Conservation (phyloP, 30 jellyfish, hydroid and myxozoan species). For the Aurelia sp. region DNA sequence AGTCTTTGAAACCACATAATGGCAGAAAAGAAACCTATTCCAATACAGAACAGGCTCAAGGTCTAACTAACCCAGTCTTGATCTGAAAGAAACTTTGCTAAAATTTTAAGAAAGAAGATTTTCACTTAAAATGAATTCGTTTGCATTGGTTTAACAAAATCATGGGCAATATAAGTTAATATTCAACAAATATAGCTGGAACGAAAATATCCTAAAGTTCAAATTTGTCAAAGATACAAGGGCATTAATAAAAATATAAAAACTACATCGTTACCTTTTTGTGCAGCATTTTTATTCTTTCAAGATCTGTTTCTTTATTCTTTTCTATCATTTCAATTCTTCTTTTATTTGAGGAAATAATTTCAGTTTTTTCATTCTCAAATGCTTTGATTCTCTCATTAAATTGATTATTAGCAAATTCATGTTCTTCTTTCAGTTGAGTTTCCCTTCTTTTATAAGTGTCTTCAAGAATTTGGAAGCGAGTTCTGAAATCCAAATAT, state of each 20-base stretch:
- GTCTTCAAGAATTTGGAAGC: conserved; percentile 79
- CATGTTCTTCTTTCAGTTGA: conserved; percentile 82
- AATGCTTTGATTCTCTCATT: conserved; percentile 68
- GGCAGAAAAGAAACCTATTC: too few relatives aligned
- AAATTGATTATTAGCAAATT: conserved; percentile 17
- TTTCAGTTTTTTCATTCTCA: conserved; percentile 68
- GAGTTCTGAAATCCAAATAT: conserved; percentile 33
- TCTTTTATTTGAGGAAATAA: conserved; percentile 36
- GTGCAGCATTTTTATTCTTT: conserved; percentile 76
- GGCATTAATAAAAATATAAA: background rate
- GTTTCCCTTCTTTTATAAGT: conserved; percentile 86
- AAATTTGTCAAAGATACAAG: too few relatives aligned
- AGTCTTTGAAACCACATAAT: too few relatives aligned
- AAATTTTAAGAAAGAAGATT: too few relatives aligned
- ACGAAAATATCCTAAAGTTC: too few relatives aligned
- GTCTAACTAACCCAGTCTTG: too few relatives aligned
- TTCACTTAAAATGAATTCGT: too few relatives aligned
- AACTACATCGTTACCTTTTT: conserved; percentile 56
- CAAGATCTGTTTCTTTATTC: conserved; percentile 70
- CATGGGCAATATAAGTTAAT: too few relatives aligned
- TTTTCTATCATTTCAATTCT: conserved; percentile 56
- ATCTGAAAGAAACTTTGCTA: too few relatives aligned
- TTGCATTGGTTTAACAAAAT: too few relatives aligned
- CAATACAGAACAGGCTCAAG: too few relatives aligned
- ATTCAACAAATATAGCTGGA: too few relatives aligned